Evolutionary conservation across 92 coral and sea anemone genomes (phyloP).

Genomic region (Palythoa caribaeorum): DNA sequence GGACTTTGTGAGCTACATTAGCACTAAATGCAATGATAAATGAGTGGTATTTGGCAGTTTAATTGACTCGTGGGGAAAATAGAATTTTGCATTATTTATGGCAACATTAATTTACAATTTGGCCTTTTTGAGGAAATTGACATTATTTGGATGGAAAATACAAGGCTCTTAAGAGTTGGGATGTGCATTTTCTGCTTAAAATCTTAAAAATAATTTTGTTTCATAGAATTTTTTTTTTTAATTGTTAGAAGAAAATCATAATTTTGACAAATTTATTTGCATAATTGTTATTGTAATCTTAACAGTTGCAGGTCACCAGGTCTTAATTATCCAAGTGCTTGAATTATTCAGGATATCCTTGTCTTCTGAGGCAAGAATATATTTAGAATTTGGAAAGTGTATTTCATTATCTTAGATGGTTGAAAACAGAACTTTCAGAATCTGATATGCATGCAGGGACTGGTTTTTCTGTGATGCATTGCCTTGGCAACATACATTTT

Average conservation of each 20-base stretch:
- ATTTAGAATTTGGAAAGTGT: too few relatives aligned
- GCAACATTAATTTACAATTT: not conserved
- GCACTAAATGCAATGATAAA: slow-evolving; percentile 1
- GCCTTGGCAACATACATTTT: too few relatives aligned
- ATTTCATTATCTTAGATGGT: too few relatives aligned
- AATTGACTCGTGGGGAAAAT: not conserved
- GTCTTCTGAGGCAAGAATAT: too few relatives aligned
- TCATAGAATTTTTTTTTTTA: not conserved
- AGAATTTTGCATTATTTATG: not conserved
- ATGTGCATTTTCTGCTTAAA: not conserved
- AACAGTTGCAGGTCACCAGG: too few relatives aligned
- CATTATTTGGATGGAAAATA: not conserved
- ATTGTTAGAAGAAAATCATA: not conserved
- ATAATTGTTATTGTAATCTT: not conserved
- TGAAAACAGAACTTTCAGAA: too few relatives aligned
- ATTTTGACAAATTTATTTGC: not conserved
- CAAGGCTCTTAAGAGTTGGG: not conserved
- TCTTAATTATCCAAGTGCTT: too few relatives aligned
- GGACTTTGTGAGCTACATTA: not conserved
- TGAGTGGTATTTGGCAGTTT: not conserved
- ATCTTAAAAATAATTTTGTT: not conserved
- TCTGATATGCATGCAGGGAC: too few relatives aligned
- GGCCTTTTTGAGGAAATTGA: not conserved
- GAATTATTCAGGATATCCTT: too few relatives aligned
- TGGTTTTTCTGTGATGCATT: too few relatives aligned